Evolutionary conservation across 1,140 invertebrate species (phyloP), one percentile per base, ranked within the genome.

Genomic region (Heliothis virescens): DNA sequence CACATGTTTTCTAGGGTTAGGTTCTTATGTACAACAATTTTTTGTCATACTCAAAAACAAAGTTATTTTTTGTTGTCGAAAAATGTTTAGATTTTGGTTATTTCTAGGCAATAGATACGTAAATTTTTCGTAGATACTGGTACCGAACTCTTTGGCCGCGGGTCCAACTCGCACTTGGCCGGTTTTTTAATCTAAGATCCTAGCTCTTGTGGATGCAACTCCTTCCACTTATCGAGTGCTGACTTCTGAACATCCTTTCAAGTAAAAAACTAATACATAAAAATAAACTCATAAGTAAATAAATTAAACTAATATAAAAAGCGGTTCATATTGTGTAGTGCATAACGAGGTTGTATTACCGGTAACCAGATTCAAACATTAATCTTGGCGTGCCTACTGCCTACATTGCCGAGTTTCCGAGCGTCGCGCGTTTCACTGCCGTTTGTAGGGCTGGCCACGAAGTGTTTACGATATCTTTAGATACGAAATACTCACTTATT

Each of bases 351-450:
- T 63, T 52, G 15, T 77, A 55, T 67, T 67, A 47, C 77, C 55
- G 63, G 65, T 60, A 72, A 71, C 77, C 53, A 69, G 65, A 71
- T 71, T 79, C 34, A 11, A 72, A 62, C 77, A 79, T 79, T 72
- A 72, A 79, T 79, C 52, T 79, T 15, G 9, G 53, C 65, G 7
- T 63, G 60, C 60, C 60, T 63, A 47, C 18, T 9, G 53, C 29
- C 59, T 76, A 76, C 60, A 63, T 47, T 26, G 57, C 41, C n/a
- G 73, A 72, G 69, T 72, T 73, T 52, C 65, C 65, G 55, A 75
- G 73, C 57, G 18, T 52, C 41, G 71, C 10, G 71, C 53, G 73
- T 69, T 69, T 15, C 65, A 69, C 65, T 69, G 13, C 13, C 53
- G 57, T 21, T 29, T 11, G 13, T 41, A 77, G 75, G 75, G 75